Evolutionary conservation across 2,888 invertebrate species (phyloP).

Genomic region (Epistrophe eligans): DNA sequence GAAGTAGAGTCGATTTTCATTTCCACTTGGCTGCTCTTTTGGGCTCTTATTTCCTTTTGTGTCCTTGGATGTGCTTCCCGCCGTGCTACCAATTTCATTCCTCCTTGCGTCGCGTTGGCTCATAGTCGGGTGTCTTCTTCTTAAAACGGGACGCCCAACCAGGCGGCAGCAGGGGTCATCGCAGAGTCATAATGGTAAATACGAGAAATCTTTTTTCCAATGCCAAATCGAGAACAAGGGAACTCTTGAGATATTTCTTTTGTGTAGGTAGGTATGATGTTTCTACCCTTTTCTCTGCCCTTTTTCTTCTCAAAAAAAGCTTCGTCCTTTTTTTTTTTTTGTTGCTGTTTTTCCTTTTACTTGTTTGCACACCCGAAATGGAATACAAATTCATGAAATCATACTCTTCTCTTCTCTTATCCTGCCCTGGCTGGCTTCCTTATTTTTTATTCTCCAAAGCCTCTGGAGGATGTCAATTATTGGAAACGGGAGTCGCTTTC

Average conservation of each 20-base stretch:
- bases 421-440: background rate
- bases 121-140: background rate
- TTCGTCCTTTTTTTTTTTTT: constrained; percentile 23
- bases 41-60: constrained; percentile 71
- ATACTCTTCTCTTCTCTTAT: constrained; percentile 12
- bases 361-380: constrained; percentile 61
- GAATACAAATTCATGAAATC: constrained; percentile 58
- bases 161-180: constrained; percentile 58
- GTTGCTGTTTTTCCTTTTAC: constrained; percentile 7
- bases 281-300: background rate
- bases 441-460: constrained; percentile 2
- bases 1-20: constrained; percentile 70
- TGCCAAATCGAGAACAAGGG: constrained; percentile 56
- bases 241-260: constrained; percentile 53
- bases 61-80: constrained; percentile 63
- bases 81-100: background rate
- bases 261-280: constrained; percentile 31
- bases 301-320: background rate
- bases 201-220: constrained; percentile 74
- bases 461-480: constrained; percentile 66
- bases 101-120: background rate
- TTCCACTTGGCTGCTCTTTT: constrained; percentile 73
- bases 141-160: constrained; percentile 19
- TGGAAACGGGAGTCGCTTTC: constrained; percentile 62
- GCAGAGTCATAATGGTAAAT: constrained; percentile 68